Conservation (phyloP, 2,888 invertebrate genomes). For the Cerastis rubricosa region DNA sequence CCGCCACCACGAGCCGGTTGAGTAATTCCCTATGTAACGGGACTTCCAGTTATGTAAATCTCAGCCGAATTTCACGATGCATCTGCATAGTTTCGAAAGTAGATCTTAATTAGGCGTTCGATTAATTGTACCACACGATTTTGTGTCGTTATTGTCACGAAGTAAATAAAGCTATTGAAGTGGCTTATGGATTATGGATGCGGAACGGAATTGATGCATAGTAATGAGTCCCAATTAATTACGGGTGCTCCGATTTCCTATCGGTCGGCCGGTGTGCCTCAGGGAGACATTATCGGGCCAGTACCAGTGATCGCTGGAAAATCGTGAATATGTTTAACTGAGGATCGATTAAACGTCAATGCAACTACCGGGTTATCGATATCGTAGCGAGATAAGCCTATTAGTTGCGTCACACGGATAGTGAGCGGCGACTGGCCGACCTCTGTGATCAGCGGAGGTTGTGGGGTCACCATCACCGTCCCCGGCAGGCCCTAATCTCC, state of each 20-base stretch:
- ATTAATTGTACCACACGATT: slow-evolving; percentile 72
- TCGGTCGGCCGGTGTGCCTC: slow-evolving; percentile 70
- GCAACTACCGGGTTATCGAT: slow-evolving; percentile 77
- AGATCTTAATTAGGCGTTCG: slow-evolving; percentile 81
- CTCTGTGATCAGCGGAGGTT: slow-evolving; percentile 62
- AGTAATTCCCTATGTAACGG: slow-evolving; percentile 89
- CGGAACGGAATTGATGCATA: slow-evolving; percentile 72
- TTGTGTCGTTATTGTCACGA: slow-evolving; percentile 65
- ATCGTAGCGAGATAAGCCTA: slow-evolving; percentile 75
- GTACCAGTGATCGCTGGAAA: slow-evolving; percentile 57
- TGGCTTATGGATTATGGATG: slow-evolving; percentile 74
- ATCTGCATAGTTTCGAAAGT: slow-evolving; percentile 85
- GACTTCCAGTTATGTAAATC: slow-evolving; percentile 90
- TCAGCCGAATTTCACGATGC: slow-evolving; percentile 87
- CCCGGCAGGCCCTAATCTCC: slow-evolving; percentile 84
- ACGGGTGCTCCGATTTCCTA: slow-evolving; percentile 74
- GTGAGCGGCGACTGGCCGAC: slow-evolving; percentile 60
- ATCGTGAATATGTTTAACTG: slow-evolving; percentile 73
- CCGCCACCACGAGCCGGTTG: slow-evolving; percentile 83
- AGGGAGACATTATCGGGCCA: slow-evolving; percentile 74
- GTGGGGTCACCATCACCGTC: slow-evolving; percentile 71
- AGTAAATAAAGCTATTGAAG: slow-evolving; percentile 68
- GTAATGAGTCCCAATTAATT: slow-evolving; percentile 77
- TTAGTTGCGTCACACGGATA: slow-evolving; percentile 71
- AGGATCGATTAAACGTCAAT: slow-evolving; percentile 78